Percentiles rank a stretch among this genome's conserved stretches.
Evolutionary conservation across 2,888 invertebrate genomes (phyloP).

Genomic region (Spatulosminthurus flaviceps): DNA sequence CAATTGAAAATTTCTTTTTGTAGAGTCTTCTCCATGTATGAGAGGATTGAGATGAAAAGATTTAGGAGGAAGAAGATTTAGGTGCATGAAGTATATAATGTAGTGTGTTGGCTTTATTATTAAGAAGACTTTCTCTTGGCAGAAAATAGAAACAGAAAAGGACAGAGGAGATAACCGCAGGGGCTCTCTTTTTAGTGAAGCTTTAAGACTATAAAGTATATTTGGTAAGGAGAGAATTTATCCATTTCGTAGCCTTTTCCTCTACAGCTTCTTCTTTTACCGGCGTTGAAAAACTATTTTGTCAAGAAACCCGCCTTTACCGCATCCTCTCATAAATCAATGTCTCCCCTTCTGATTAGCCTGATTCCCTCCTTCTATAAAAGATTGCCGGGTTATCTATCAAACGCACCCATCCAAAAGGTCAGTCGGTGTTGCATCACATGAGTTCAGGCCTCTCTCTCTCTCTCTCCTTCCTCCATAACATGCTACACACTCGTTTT

Average conservation of each 20-base stretch:
- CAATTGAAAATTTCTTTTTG: too few species aligned
- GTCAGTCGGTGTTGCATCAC: constrained; percentile 10
- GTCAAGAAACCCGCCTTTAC: constrained; percentile 34
- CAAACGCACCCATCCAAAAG: constrained; percentile 42
- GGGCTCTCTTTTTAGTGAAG: not conserved
- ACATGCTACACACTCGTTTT: not conserved
- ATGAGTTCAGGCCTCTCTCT: not conserved
- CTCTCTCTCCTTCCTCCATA: not conserved
- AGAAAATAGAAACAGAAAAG: not conserved
- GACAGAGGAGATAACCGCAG: constrained; percentile 7
- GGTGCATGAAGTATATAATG: too few species aligned
- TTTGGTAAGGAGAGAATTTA: not conserved
- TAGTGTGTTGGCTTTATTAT: too few species aligned
- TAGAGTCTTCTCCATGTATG: too few species aligned
- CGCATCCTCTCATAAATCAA: constrained; percentile 44
- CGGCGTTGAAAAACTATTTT: constrained; percentile 36
- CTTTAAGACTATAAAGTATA: constrained; percentile 11
- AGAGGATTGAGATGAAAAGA: too few species aligned
- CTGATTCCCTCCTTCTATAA: constrained; percentile 34
- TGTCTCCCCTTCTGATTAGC: constrained; percentile 40
- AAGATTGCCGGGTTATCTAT: constrained; percentile 38
- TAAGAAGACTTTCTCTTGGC: too few species aligned
- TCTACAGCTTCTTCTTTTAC: not conserved
- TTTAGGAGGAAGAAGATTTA: too few species aligned
- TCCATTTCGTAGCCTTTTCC: not conserved